Percentiles rank a stretch among this genome's conserved stretches.
Conservation (phyloP, 2,113 vertebrate genomes). For the Chlorodrepanis virens region DNA sequence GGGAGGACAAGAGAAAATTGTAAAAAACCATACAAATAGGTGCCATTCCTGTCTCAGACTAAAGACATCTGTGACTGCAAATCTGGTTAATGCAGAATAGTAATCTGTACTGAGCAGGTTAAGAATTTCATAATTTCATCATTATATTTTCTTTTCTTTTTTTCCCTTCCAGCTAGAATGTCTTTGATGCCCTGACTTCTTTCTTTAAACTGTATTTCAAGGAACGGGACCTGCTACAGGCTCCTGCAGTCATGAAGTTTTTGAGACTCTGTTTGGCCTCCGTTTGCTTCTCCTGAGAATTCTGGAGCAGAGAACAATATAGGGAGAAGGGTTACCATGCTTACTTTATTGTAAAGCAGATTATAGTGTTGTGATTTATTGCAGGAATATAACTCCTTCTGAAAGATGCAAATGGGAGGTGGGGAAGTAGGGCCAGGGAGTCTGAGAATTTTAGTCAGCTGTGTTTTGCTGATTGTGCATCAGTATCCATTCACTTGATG, state of each 20-base stretch:
- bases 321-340: not conserved
- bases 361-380: not conserved
- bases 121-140: not conserved
- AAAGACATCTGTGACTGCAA: not conserved
- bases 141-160: too few relatives aligned
- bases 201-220: not conserved
- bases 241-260: not conserved
- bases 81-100: not conserved
- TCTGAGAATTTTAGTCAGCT: not conserved
- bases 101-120: not conserved
- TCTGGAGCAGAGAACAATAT: not conserved
- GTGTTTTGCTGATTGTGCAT: not conserved
- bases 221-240: not conserved
- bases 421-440: not conserved
- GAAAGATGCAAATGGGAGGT: not conserved
- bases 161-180: not conserved
- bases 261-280: not conserved
- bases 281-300: not conserved
- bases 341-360: not conserved
- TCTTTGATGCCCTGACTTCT: not conserved
- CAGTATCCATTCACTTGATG: not conserved
- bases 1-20: not conserved
- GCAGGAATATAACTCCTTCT: not conserved
- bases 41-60: not conserved
- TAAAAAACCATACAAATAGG: not conserved